Base-by-base conservation (phyloP, 2,797 vertebrate species). In the Falco cherrug region DNA sequence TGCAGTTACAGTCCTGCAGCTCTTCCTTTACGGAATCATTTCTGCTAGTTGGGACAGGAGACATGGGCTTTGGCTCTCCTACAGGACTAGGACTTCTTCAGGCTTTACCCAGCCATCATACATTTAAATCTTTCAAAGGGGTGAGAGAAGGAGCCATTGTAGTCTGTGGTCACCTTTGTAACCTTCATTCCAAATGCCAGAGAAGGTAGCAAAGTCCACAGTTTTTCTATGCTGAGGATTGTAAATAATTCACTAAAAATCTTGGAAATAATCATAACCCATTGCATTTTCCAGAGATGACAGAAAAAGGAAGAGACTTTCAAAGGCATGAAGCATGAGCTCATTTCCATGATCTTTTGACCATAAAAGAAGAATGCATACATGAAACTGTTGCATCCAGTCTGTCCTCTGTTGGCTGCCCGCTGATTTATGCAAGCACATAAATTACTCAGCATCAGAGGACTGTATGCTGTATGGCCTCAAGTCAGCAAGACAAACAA, bases 401-500 rank as follows among this genome's bases (percentile, higher is more conserved):
- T 86, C 51, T 84, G 61, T 96, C 76, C 29, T 90, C 61, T 93
- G 54, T 85, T 92, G 79, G 47, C 71, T 89, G 50, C 47, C 65
- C 74, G 68, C 67, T 79, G 83, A 88, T 94, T 95, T 82, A 94
- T 89, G 56, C 70, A 84, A 82, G 35, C 73, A 87, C 33, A 91
- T 88, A 93, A 87, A 94, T 92, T 94, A 67, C 82, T 92, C 56
- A 79, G 63, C 61, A 84, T 94, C 89, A 94, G 83, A 95, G 57
- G 10, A 50, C 83, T 91, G 65, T 79, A 21, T 86, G 35, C 73
- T 84, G 28, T 60, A 81, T 76, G 69, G 89, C 65, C 63, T 91
- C 87, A 84, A 96, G 76, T 94, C 79, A 94, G 59, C 63, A 95
- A 95, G 90, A 79, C 87, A 93, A 92, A 94, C 65, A 95, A 91